Evolutionary conservation across 2,113 vertebrate species (phyloP).

Genomic region (Physeter macrocephalus): DNA sequence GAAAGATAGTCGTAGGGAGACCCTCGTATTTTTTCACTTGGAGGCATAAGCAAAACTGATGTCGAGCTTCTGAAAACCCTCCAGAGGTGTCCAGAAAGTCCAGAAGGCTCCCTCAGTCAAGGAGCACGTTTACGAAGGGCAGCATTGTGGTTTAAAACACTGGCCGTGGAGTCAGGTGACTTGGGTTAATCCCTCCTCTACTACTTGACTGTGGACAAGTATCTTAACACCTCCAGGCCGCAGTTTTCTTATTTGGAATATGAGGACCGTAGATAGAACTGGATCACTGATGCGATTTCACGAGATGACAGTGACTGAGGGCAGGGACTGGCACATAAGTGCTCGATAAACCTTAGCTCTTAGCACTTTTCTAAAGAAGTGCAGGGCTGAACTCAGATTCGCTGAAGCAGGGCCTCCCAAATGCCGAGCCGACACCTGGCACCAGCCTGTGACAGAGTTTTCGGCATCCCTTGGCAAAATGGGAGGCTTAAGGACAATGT

Average conservation of each 20-base stretch:
- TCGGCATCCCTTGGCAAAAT: neutral
- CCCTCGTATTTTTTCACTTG: neutral
- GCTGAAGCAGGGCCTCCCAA: accelerated
- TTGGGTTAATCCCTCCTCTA: neutral
- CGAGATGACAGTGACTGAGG: neutral
- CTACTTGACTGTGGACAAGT: neutral
- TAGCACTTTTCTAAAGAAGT: neutral
- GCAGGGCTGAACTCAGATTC: accelerated
- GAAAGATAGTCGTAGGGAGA: neutral
- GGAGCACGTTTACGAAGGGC: neutral
- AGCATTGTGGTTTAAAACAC: neutral
- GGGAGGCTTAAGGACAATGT: neutral
- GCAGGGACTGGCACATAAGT: neutral
- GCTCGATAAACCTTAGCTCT: neutral
- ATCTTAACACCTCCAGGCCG: neutral
- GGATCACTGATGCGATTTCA: neutral
- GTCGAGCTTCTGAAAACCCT: neutral
- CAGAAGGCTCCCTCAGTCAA: neutral
- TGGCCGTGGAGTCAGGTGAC: neutral
- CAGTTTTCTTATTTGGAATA: neutral
- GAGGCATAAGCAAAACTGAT: neutral
- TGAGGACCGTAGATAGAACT: neutral
- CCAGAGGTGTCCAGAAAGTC: neutral
- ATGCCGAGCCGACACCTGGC: neutral
- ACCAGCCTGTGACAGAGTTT: neutral